phyloP scores from a whole-genome alignment of 2,797 vertebrate genomes.

The Acrossocheilus wenchowensis region DNA sequence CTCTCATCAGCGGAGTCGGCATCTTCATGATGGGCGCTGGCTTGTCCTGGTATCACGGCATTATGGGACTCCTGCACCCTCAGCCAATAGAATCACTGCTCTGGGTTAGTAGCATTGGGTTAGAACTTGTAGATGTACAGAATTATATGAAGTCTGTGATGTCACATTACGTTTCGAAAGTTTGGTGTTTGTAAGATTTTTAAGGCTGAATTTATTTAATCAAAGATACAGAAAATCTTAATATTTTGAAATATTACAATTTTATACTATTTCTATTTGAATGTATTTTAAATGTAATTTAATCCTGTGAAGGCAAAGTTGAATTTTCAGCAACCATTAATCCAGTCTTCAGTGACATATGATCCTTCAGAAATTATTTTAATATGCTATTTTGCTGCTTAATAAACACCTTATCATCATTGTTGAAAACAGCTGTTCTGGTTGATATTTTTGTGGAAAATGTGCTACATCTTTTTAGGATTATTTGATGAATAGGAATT shows the following conservation, averaged over 20 bases:
- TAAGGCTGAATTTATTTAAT: background rate
- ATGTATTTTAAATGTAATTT: background rate
- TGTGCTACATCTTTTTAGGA: background rate
- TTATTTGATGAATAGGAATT: background rate
- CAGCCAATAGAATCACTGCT: constrained; percentile 93
- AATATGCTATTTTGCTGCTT: too few species aligned
- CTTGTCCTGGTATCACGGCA: constrained; percentile 97
- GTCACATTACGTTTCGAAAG: background rate
- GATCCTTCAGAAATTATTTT: background rate
- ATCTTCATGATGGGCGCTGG: constrained; percentile 99
- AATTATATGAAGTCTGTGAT: background rate
- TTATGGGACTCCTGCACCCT: constrained; percentile 94
- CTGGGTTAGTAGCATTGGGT: constrained; percentile 83
- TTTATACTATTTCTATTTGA: background rate
- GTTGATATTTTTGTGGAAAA: background rate
- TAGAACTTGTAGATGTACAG: background rate
- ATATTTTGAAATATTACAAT: background rate
- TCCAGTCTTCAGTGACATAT: background rate
- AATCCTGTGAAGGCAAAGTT: background rate
- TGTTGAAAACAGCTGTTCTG: too few species aligned
- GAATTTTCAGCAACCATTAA: background rate
- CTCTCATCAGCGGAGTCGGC: constrained; percentile 96
- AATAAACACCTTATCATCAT: too few species aligned
- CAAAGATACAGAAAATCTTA: background rate
- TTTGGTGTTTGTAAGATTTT: background rate